phyloP scores from a whole-genome alignment of 2,888 invertebrate genomes.

The Caradrina kadenii region DNA sequence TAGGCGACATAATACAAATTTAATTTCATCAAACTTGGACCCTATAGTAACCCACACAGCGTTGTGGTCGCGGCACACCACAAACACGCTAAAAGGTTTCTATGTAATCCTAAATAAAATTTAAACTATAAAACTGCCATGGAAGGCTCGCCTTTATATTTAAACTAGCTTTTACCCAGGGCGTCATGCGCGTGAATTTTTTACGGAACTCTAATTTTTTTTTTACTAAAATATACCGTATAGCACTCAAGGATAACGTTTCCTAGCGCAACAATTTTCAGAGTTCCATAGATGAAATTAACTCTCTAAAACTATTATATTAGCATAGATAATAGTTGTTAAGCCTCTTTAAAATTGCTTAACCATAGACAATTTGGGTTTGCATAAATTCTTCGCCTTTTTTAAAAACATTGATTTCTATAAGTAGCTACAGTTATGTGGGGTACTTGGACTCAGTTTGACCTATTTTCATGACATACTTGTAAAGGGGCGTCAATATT shows the following conservation, averaged over 20 bases:
- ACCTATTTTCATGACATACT: conserved; percentile 46
- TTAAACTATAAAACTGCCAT: conserved; percentile 6
- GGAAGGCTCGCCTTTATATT: neutral
- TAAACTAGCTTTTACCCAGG: too few relatives aligned
- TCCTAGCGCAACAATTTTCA: too few relatives aligned
- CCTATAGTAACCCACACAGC: neutral
- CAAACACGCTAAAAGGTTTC: conserved; percentile 14
- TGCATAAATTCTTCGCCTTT: neutral
- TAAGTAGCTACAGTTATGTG: too few relatives aligned
- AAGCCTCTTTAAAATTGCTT: conserved; percentile 17
- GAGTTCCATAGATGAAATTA: too few relatives aligned
- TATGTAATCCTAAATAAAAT: conserved; percentile 8
- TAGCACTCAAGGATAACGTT: too few relatives aligned
- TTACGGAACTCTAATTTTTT: too few relatives aligned
- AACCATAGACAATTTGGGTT: neutral
- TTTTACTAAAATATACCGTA: too few relatives aligned
- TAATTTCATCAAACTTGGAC: neutral
- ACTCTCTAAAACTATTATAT: too few relatives aligned
- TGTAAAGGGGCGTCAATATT: conserved; percentile 7
- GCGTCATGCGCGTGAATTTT: too few relatives aligned
- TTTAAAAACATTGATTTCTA: neutral
- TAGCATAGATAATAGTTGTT: neutral
- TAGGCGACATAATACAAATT: neutral
- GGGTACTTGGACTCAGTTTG: conserved; percentile 14
- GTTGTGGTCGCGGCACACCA: conserved; percentile 21